Evolutionary conservation across 2,797 vertebrate genomes (phyloP).

Genomic region (Pyrrhura leucotis): DNA sequence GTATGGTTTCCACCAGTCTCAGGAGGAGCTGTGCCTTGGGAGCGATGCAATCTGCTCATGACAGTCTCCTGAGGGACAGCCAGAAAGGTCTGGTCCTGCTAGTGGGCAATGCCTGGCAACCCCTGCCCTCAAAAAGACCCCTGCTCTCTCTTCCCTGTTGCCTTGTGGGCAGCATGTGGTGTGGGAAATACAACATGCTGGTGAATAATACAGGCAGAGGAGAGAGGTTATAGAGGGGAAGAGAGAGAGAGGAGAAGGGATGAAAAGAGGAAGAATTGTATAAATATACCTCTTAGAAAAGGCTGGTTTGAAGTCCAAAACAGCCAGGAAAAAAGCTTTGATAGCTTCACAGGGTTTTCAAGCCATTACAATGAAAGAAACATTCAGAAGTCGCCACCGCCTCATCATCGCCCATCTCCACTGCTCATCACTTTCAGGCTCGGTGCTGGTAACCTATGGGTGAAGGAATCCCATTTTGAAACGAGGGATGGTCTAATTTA

Average conservation of each 20-base stretch:
- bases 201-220: not conserved
- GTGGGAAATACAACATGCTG: fast-evolving
- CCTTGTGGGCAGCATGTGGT: fast-evolving
- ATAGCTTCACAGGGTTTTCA: slow-evolving; percentile 6
- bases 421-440: not conserved
- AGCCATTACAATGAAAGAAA: not conserved
- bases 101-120: not conserved
- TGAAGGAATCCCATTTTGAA: not conserved
- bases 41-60: not conserved
- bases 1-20: not conserved
- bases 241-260: not conserved
- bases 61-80: not conserved
- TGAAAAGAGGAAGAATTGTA: not conserved
- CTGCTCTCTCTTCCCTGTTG: fast-evolving
- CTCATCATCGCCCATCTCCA: not conserved
- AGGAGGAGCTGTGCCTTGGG: not conserved
- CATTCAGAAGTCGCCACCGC: not conserved
- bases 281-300: not conserved
- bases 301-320: not conserved
- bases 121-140: not conserved
- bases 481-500: not conserved
- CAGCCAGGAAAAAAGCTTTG: not conserved
- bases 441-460: not conserved
- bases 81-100: not conserved
- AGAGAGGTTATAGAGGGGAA: not conserved